A percentile compares a stretch with the other conserved stretches of the same genome.
phyloP scores from a whole-genome alignment of 2,113 vertebrate genomes.

The Leptocoma aspasia region DNA sequence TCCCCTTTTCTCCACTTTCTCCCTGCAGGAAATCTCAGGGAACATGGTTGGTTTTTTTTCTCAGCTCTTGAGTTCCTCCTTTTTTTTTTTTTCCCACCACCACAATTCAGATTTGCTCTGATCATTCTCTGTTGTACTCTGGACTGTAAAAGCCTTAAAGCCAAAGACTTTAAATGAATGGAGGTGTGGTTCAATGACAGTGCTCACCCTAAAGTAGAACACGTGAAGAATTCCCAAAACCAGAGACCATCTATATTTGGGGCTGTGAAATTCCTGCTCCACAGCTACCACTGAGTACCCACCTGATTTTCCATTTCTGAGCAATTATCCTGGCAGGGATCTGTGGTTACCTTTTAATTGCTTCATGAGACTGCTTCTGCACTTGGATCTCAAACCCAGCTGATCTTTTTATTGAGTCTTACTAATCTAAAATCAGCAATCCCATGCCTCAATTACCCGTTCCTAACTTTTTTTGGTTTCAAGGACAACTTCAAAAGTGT shows the following conservation, averaged over 20 bases:
- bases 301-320: not conserved
- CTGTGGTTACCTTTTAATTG: not conserved
- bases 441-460: rapidly evolving
- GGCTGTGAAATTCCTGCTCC: not conserved
- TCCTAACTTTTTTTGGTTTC: not conserved
- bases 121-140: not conserved
- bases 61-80: not conserved
- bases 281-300: rapidly evolving
- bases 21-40: not conserved
- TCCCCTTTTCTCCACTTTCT: not conserved
- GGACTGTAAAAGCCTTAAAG: not conserved
- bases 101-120: not conserved
- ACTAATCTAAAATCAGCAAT: not conserved
- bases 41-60: not conserved
- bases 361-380: not conserved
- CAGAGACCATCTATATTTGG: not conserved
- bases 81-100: not conserved
- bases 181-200: not conserved
- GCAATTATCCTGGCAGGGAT: not conserved
- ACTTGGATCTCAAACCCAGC: not conserved
- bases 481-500: not conserved
- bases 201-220: not conserved
- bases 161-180: not conserved
- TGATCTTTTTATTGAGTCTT: not conserved
- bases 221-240: not conserved